phyloP scores from a whole-genome alignment of 2,888 invertebrate genomes.

The Philaethria dido region DNA sequence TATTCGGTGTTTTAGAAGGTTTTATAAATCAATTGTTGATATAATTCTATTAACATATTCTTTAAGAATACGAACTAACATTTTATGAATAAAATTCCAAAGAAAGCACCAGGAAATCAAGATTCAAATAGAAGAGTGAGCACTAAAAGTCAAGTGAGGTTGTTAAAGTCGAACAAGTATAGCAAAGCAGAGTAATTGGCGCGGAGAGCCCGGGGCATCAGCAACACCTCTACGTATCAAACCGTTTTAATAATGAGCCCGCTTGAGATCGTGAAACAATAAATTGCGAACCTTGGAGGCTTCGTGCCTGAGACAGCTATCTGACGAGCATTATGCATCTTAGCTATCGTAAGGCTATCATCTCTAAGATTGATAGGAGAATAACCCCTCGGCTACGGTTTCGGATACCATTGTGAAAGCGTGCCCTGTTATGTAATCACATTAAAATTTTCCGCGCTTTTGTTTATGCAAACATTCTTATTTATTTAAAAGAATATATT shows the following conservation, averaged over 20 bases:
- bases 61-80: neutral
- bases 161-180: constrained; percentile 74
- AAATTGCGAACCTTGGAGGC: constrained; percentile 83
- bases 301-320: constrained; percentile 83
- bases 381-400: constrained; percentile 77
- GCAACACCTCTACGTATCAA: constrained; percentile 83
- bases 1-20: constrained; percentile 1
- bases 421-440: constrained; percentile 61
- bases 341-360: constrained; percentile 78
- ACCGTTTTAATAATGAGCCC: constrained; percentile 84
- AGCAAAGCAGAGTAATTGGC: constrained; percentile 76
- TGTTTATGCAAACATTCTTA: constrained; percentile 48
- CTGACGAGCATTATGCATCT: constrained; percentile 82
- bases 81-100: constrained; percentile 15
- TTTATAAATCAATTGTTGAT: neutral
- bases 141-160: constrained; percentile 65
- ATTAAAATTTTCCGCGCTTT: constrained; percentile 59
- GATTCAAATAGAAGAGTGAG: constrained; percentile 55
- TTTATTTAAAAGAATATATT: neutral
- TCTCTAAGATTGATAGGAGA: constrained; percentile 82
- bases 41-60: neutral
- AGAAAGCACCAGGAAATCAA: constrained; percentile 38
- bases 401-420: constrained; percentile 68
- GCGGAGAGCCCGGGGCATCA: constrained; percentile 72
- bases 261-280: constrained; percentile 83